Percentiles rank a stretch among this genome's conserved stretches.
phyloP scores from a whole-genome alignment of 2,888 invertebrate species.

The Conus canariensis region DNA sequence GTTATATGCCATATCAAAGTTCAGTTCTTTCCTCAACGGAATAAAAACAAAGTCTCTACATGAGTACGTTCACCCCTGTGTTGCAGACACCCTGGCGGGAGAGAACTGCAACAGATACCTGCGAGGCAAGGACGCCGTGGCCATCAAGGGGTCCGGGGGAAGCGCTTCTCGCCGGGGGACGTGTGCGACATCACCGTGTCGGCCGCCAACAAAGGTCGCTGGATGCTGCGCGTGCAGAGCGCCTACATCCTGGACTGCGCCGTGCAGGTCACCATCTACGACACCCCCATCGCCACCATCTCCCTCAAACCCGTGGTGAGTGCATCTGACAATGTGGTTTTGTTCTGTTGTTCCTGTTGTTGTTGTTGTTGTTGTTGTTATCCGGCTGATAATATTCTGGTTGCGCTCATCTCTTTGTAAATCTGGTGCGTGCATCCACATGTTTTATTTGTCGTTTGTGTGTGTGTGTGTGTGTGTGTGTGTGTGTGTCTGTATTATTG shows the following conservation, averaged over 20 bases:
- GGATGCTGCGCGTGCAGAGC: conserved; percentile 49
- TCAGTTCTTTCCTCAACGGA: too few species aligned
- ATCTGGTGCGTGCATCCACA: background rate
- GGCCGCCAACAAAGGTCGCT: conserved; percentile 31
- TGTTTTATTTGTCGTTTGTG: background rate
- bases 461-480: conserved; percentile 2
- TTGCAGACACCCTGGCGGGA: conserved; percentile 31
- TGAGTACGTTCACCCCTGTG: background rate
- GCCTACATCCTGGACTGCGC: conserved; percentile 48
- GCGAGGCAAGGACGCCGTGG: conserved; percentile 31
- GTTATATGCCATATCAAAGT: too few species aligned
- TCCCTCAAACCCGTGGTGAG: conserved; percentile 43
- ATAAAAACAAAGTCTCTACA: too few species aligned
- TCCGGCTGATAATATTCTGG: too few species aligned
- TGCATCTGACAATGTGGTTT: background rate
- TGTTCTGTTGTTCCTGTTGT: background rate
- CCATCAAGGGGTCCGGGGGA: conserved; percentile 28
- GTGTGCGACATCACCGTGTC: conserved; percentile 49
- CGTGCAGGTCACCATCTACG: conserved; percentile 45
- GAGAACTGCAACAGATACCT: conserved; percentile 36
- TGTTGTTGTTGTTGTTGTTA: background rate
- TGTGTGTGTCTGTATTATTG: background rate
- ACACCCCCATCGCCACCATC: conserved; percentile 27
- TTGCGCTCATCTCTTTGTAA: background rate
- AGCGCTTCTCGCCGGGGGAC: background rate